These are phyloP conservation scores for Champsocephalus esox DNA, from an alignment of 2,797 vertebrate genomes.

Conservation along the genomic window DNA sequence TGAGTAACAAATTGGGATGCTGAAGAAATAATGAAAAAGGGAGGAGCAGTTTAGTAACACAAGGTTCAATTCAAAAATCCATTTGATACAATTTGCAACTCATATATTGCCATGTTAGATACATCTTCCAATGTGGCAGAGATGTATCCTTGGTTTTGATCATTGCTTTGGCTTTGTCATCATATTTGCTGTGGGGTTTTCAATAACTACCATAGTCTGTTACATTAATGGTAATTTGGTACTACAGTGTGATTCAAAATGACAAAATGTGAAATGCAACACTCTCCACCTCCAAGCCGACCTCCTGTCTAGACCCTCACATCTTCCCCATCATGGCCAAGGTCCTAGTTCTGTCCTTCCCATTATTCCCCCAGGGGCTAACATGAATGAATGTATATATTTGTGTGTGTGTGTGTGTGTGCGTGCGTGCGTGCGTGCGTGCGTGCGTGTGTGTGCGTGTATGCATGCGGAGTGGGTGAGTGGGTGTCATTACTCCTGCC, in stretches of 20 bases:
- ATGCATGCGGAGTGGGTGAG: not conserved
- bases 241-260: constrained; percentile 38
- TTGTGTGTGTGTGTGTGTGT: not conserved
- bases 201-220: constrained; percentile 5
- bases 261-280: constrained; percentile 47
- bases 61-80: constrained; percentile 3
- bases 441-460: not conserved
- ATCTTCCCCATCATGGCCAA: constrained; percentile 59
- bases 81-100: not conserved
- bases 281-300: constrained; percentile 34
- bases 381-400: constrained; percentile 47
- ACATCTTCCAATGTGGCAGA: not conserved
- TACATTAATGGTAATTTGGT: constrained; percentile 23
- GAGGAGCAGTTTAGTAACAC: not conserved
- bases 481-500: constrained; percentile 72
- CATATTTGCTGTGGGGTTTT: constrained; percentile 17
- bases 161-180: constrained; percentile 9
- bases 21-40: constrained; percentile 1
- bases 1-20: not conserved
- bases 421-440: not conserved
- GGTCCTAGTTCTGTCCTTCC: constrained; percentile 80
- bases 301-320: constrained; percentile 56
- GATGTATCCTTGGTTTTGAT: constrained; percentile 15
- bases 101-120: not conserved
- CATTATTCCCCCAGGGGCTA: constrained; percentile 68